These are phyloP conservation scores for Glyphotaelius pellucidus DNA, from an alignment of 2,888 invertebrate species.

Conservation along the genomic window DNA sequence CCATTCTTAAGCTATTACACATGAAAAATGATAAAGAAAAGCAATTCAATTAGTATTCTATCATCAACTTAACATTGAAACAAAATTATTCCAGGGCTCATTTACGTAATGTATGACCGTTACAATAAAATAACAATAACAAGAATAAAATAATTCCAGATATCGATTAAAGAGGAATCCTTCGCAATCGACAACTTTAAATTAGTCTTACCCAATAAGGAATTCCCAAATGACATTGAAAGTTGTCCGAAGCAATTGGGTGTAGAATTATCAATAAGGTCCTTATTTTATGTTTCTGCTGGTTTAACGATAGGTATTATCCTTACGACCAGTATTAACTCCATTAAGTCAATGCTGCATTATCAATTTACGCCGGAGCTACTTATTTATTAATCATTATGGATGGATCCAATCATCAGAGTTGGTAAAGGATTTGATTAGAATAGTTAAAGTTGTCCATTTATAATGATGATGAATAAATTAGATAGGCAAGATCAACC, in stretches of 20 bases:
- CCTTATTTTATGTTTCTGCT: constrained; percentile 6
- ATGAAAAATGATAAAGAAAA: too few species aligned
- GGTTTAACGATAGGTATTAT: constrained; percentile 5
- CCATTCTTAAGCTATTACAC: too few species aligned
- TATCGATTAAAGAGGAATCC: constrained; percentile 16
- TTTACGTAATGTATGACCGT: not conserved
- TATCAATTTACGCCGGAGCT: not conserved
- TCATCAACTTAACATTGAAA: too few species aligned
- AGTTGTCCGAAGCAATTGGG: constrained; percentile 22
- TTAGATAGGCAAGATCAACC: not conserved
- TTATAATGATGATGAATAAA: not conserved
- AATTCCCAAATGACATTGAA: constrained; percentile 23
- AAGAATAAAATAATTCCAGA: not conserved
- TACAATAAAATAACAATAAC: not conserved
- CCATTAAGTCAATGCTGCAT: not conserved
- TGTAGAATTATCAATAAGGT: constrained; percentile 39
- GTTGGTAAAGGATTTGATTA: not conserved
- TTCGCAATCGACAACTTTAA: constrained; percentile 16
- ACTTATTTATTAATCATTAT: not conserved
- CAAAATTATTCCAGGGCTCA: too few species aligned
- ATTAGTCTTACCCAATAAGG: constrained; percentile 10
- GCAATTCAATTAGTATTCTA: too few species aligned
- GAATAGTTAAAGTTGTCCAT: constrained; percentile 3
- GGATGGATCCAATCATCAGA: not conserved
- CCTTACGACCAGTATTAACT: not conserved